Evolutionary conservation across 30 jellyfish, hydroid and myxozoan genomes (phyloP).

Genomic region (Chrysaora quinquecirrha): DNA sequence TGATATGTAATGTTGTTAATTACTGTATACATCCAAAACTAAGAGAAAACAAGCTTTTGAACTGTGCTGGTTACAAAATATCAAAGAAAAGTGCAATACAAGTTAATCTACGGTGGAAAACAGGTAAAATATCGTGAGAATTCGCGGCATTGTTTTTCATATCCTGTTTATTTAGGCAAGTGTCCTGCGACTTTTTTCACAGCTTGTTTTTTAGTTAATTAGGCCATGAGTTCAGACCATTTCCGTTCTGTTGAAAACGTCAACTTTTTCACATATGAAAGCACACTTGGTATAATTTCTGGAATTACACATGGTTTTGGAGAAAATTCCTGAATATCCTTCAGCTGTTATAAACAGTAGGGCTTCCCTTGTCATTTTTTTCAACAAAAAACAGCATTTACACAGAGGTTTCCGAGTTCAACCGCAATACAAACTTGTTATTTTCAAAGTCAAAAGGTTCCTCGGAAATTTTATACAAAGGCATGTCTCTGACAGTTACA

Average conservation of each 20-base stretch:
- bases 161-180: background rate
- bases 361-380: background rate
- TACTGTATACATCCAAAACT: too few relatives aligned
- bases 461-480: slow-evolving; percentile 77
- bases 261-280: background rate
- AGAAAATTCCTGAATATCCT: too few relatives aligned
- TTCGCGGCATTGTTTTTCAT: background rate
- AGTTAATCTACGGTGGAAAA: background rate
- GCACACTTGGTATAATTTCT: slow-evolving; percentile 4
- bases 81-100: background rate
- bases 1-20: too few relatives aligned
- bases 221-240: slow-evolving; percentile 10
- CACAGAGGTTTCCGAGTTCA: slow-evolving; percentile 97
- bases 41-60: too few relatives aligned
- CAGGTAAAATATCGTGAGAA: background rate
- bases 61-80: background rate
- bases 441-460: slow-evolving; percentile 76
- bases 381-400: slow-evolving; percentile 27
- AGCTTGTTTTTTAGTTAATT: slow-evolving; percentile 15
- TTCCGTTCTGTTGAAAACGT: slow-evolving; percentile 43
- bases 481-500: slow-evolving; percentile 87
- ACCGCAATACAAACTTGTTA: slow-evolving; percentile 83
- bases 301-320: too few relatives aligned
- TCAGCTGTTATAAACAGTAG: slow-evolving; percentile 1
- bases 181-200: background rate